A percentile compares a stretch with the other conserved stretches of the same genome.
Evolutionary conservation across 1,140 invertebrate genomes (phyloP).

Genomic region (Drosophila sechellia): DNA sequence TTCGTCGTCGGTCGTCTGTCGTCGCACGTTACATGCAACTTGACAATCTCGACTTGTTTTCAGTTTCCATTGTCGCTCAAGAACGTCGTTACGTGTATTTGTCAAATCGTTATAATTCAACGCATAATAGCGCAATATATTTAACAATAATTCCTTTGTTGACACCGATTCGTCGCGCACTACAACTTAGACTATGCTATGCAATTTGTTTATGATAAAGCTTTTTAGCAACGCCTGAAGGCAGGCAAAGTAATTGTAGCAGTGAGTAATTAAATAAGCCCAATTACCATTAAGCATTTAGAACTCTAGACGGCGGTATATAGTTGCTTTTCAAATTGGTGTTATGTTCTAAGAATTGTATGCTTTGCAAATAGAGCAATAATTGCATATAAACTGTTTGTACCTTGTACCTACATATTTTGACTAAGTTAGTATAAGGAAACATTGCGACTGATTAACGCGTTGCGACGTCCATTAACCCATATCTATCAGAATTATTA

Average conservation of each 20-base stretch:
- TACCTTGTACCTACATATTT: no score
- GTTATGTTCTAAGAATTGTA: no score
- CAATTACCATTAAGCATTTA: neutral
- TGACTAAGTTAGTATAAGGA: neutral
- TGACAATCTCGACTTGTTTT: slow-evolving; percentile 18
- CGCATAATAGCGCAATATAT: slow-evolving; percentile 5
- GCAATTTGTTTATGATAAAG: neutral
- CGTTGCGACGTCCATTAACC: neutral
- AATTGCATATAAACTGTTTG: no score
- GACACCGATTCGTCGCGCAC: neutral
- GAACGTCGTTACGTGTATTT: slow-evolving; percentile 1
- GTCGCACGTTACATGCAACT: slow-evolving; percentile 25
- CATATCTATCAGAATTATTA: neutral
- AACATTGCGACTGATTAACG: neutral
- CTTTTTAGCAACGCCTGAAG: slow-evolving; percentile 8
- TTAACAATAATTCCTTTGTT: slow-evolving; percentile 1
- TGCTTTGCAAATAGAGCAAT: no score
- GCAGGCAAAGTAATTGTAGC: slow-evolving; percentile 9
- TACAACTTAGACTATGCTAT: slow-evolving; percentile 1
- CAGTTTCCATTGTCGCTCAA: slow-evolving; percentile 3
- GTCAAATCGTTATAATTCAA: neutral
- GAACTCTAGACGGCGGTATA: neutral
- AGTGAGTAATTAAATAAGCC: neutral
- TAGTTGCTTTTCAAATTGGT: no score
- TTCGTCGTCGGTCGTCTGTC: neutral